Evolutionary conservation across 2,113 vertebrate genomes (phyloP), one percentile per base, ranked within the genome.

Genomic region (Oplegnathus fasciatus): DNA sequence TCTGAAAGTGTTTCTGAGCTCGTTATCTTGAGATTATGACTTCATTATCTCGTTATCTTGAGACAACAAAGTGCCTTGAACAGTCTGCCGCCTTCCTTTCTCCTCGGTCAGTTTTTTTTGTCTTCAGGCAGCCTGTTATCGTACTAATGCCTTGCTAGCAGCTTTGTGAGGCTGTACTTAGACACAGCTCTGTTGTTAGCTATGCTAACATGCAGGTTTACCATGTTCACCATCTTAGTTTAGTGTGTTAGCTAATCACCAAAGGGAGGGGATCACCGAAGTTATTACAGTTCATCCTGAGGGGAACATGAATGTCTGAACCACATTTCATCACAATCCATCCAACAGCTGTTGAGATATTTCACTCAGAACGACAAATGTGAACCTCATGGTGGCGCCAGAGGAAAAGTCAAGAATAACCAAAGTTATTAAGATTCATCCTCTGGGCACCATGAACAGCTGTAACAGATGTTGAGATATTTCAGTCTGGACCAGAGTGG

Each of bases 121-220:
- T 30, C 14, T 60, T 60, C 55, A 58, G 5, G 10, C 14, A 15
- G 14, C 14, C 46, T 17, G 46, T 17, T n/a, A n/a, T n/a, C n/a
- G n/a, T n/a, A n/a, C n/a, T n/a, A n/a, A n/a, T n/a, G n/a, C 44
- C 14, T 6, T 48, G 46, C 46, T 48, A 48, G 46, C 46, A 17
- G 46, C 46, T 48, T 15, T 48, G 46, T 48, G 46, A 17, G 15
- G 46, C 14, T 48, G 44, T 15, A 15, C 0, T 46, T 5, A 46
- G 44, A 46, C 44, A 46, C 44, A 15, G 44, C 44, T 4, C 46
- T 48, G 46, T 10, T 26, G 10, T 13, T 6, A 18, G 58, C 28
- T 60, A 30, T 48, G 72, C 57, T 61, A 61, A 48, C 72, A 48
- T 62, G 72, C 57, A 46, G 37, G 22, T 26, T 55, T 26, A 58